Conservation (phyloP, 2,888 invertebrate genomes). For the Catocala nupta region DNA sequence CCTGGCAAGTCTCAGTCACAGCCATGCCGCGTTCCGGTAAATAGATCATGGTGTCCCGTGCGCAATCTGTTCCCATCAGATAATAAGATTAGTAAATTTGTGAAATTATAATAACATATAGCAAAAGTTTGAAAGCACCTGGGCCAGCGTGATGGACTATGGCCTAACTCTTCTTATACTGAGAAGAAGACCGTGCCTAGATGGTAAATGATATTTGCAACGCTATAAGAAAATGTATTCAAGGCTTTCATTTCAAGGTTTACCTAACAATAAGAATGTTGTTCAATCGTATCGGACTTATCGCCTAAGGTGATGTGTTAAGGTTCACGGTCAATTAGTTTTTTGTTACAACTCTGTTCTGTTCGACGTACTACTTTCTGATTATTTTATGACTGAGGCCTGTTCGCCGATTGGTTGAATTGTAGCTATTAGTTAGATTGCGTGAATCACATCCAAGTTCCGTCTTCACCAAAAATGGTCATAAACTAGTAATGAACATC, state of each 20-base stretch:
- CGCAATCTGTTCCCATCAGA: constrained; percentile 84
- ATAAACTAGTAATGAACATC: constrained; percentile 30
- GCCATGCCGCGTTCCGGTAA: constrained; percentile 82
- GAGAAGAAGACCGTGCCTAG: background rate
- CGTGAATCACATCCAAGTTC: constrained; percentile 53
- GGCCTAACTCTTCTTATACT: no score
- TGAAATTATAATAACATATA: background rate
- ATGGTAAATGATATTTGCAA: constrained; percentile 27
- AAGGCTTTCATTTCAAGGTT: constrained; percentile 55
- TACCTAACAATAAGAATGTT: constrained; percentile 49
- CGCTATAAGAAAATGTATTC: constrained; percentile 39
- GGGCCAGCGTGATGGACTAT: no score
- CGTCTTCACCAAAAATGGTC: constrained; percentile 54
- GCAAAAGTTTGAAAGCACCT: background rate
- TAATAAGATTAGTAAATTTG: constrained; percentile 9
- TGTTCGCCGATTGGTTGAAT: background rate
- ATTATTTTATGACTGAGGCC: background rate
- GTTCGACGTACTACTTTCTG: background rate
- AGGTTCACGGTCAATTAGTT: constrained; percentile 57
- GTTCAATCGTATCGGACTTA: constrained; percentile 53
- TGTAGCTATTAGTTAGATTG: constrained; percentile 18
- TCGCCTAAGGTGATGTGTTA: constrained; percentile 49
- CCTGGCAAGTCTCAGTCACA: constrained; percentile 81
- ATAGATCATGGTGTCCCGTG: constrained; percentile 85
- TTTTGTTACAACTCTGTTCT: constrained; percentile 29